A percentile compares a stretch with the other conserved stretches of the same genome.
These are phyloP conservation scores for Tyrophagus putrescentiae DNA, from an alignment of 1,140 invertebrate species.

Conservation along the genomic window DNA sequence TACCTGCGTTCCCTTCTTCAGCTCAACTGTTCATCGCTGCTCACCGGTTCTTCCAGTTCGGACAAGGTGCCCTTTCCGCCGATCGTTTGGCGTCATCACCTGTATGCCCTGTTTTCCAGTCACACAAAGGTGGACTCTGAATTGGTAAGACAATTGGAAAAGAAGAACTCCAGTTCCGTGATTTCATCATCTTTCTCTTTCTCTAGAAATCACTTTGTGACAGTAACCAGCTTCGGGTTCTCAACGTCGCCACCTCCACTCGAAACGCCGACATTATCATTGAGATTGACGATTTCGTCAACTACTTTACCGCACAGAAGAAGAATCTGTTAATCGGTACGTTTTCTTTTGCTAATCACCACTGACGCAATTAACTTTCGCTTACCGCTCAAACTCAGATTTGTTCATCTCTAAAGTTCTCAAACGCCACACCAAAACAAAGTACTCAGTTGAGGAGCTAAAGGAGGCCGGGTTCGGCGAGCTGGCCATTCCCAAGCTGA, in stretches of 20 bases:
- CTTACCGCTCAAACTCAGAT: not conserved
- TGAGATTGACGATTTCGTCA: not conserved
- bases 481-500: not conserved
- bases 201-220: not conserved
- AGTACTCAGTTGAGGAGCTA: not conserved
- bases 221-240: not conserved
- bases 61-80: conserved; percentile 4
- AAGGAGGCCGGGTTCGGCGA: not conserved
- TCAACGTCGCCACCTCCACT: not conserved
- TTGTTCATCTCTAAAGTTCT: not conserved
- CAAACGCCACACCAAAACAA: not conserved
- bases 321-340: conserved; percentile 2
- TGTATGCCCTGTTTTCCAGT: conserved; percentile 2
- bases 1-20: too few relatives aligned
- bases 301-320: not conserved
- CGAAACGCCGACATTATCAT: conserved; percentile 5
- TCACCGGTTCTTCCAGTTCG: too few relatives aligned
- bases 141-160: not conserved
- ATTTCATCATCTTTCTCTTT: not conserved
- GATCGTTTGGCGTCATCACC: conserved; percentile 6
- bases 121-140: conserved; percentile 6
- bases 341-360: not conserved
- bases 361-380: not conserved
- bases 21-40: too few relatives aligned
- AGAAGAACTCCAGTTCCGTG: not conserved